Evolutionary conservation across 2,888 invertebrate species (phyloP).

Genomic region (Eupeodes latifasciatus): DNA sequence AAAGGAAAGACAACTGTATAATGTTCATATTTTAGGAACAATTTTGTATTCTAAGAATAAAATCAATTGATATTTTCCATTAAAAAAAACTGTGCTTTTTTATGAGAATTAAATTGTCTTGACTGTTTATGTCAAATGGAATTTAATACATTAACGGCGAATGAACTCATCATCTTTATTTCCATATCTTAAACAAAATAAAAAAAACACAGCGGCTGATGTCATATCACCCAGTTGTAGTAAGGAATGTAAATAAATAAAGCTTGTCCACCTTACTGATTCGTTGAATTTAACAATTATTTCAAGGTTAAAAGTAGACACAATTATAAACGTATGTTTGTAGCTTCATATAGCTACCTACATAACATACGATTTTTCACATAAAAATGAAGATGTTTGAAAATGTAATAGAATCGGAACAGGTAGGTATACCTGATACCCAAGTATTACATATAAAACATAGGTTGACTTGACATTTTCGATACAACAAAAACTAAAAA

Average conservation of each 20-base stretch:
- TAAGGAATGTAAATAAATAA: constrained; percentile 37
- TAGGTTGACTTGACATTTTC: not conserved
- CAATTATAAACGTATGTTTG: not conserved
- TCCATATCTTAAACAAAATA: constrained; percentile 6
- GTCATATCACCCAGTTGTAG: constrained; percentile 64
- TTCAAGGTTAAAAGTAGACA: constrained; percentile 54
- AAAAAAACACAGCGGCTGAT: constrained; percentile 56
- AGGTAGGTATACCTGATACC: not conserved
- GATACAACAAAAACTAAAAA: not conserved
- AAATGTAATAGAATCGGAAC: not conserved
- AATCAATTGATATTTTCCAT: too few relatives aligned
- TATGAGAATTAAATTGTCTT: not conserved
- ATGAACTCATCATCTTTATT: constrained; percentile 65
- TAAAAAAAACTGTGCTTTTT: too few relatives aligned
- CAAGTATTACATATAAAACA: not conserved
- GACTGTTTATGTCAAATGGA: not conserved
- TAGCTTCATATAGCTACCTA: not conserved
- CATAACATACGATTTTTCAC: not conserved
- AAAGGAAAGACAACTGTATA: too few relatives aligned
- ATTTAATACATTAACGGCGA: constrained; percentile 11
- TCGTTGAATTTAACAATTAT: constrained; percentile 42
- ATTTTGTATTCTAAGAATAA: too few relatives aligned
- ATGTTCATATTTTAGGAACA: too few relatives aligned
- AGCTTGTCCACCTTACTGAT: constrained; percentile 59
- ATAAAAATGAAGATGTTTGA: not conserved